These are phyloP conservation scores for Nemurella pictetii DNA, from an alignment of 2,888 invertebrate genomes.

Conservation along the genomic window DNA sequence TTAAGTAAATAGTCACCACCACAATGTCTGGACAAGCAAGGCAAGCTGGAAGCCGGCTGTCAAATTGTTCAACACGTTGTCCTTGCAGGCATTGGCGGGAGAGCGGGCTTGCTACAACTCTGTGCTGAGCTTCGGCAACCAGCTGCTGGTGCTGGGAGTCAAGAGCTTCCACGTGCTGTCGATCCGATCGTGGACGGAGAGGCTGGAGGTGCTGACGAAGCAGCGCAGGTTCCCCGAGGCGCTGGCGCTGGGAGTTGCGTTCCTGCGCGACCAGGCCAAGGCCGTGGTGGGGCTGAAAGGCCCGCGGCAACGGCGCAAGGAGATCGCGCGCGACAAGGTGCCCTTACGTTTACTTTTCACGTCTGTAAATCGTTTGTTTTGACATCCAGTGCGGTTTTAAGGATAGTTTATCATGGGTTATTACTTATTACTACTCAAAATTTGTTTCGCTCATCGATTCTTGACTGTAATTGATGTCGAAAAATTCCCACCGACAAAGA, in stretches of 20 bases:
- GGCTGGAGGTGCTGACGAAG: slow-evolving; percentile 62
- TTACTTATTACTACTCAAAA: no score
- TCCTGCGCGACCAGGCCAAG: slow-evolving; percentile 65
- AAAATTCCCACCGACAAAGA: no score
- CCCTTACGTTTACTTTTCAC: no score
- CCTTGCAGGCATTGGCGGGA: slow-evolving; percentile 64
- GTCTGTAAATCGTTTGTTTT: no score
- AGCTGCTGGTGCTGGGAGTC: slow-evolving; percentile 70
- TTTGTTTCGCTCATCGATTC: no score
- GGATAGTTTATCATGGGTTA: no score
- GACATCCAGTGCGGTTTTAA: no score
- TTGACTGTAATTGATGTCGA: no score
- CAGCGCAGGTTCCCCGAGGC: slow-evolving; percentile 62
- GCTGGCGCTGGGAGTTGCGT: slow-evolving; percentile 60
- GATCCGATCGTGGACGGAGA: slow-evolving; percentile 68
- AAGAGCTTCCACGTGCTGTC: slow-evolving; percentile 62
- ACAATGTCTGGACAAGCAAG: no score
- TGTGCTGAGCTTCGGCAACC: slow-evolving; percentile 67
- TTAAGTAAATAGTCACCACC: no score
- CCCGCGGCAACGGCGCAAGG: slow-evolving; percentile 53
- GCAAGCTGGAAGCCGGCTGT: no score
- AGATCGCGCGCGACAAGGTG: slow-evolving; percentile 53
- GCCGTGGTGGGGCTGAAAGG: slow-evolving; percentile 62
- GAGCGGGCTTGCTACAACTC: slow-evolving; percentile 78
- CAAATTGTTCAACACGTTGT: slow-evolving; percentile 37